Conservation (phyloP, 2,113 vertebrate genomes). For the Poecile atricapillus region DNA sequence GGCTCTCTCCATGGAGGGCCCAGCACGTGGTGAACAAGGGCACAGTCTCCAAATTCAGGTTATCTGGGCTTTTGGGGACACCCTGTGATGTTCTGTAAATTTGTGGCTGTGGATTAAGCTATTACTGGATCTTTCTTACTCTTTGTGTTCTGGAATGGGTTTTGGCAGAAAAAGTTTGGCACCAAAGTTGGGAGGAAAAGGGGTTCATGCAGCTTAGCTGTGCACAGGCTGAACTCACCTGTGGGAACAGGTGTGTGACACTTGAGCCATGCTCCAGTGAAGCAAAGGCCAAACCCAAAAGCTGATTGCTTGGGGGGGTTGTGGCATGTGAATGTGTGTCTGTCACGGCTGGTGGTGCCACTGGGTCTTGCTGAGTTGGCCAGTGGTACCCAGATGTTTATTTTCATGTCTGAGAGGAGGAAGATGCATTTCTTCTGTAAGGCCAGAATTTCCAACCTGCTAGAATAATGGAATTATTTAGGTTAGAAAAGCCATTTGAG, state of each 20-base stretch:
- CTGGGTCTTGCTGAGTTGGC: neutral
- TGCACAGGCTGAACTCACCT: neutral
- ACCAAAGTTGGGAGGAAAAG: neutral
- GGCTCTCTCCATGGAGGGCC: neutral
- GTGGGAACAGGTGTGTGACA: neutral
- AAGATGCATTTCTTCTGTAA: neutral
- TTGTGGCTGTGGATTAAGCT: neutral
- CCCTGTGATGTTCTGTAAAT: neutral
- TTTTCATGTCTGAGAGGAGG: neutral
- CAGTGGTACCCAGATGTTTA: neutral
- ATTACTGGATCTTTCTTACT: neutral
- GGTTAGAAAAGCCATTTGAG: neutral
- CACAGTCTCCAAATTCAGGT: neutral
- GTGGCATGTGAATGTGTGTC: rapidly evolving
- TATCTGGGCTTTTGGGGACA: neutral
- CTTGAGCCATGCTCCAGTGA: neutral
- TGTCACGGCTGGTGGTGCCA: neutral
- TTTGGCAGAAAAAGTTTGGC: neutral
- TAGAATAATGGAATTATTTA: neutral
- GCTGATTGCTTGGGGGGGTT: rapidly evolving
- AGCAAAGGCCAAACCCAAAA: neutral
- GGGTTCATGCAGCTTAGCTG: rapidly evolving
- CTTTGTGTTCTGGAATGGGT: neutral
- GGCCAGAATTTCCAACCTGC: neutral
- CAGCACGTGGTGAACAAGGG: neutral